A percentile compares a stretch with the other conserved stretches of the same genome.
Evolutionary conservation across 2,797 vertebrate genomes (phyloP).

Genomic region (Micromesistius poutassou): DNA sequence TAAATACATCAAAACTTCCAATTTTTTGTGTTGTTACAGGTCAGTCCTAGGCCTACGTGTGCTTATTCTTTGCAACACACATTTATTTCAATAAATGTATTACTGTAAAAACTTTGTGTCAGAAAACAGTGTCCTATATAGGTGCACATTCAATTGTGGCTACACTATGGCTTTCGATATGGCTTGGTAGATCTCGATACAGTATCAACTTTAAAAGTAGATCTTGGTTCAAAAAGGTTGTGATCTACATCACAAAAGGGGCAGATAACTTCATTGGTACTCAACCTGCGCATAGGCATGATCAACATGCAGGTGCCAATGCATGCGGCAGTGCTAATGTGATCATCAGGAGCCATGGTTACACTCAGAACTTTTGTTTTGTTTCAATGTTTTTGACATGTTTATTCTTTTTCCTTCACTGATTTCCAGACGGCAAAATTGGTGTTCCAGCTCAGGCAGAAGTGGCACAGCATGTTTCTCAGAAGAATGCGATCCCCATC

Average conservation of each 20-base stretch:
- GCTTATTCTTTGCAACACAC: no score
- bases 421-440: conserved; percentile 78
- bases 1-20: no score
- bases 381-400: background rate
- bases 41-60: no score
- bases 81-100: no score
- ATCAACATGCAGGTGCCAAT: background rate
- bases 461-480: conserved; percentile 91
- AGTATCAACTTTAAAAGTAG: no score
- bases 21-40: no score
- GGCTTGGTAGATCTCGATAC: no score
- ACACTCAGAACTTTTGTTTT: background rate
- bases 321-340: background rate
- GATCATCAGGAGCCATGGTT: background rate
- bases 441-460: conserved; percentile 85
- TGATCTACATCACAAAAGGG: background rate
- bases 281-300: background rate
- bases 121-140: no score
- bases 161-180: no score
- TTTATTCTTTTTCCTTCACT: conserved; percentile 8
- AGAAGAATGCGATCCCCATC: conserved; percentile 82
- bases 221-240: background rate
- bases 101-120: no score
- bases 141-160: no score
- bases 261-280: background rate